Evolutionary conservation across 2,113 vertebrate species (phyloP), one percentile per base, ranked within the genome.

Genomic region (Hystrix brachyura): DNA sequence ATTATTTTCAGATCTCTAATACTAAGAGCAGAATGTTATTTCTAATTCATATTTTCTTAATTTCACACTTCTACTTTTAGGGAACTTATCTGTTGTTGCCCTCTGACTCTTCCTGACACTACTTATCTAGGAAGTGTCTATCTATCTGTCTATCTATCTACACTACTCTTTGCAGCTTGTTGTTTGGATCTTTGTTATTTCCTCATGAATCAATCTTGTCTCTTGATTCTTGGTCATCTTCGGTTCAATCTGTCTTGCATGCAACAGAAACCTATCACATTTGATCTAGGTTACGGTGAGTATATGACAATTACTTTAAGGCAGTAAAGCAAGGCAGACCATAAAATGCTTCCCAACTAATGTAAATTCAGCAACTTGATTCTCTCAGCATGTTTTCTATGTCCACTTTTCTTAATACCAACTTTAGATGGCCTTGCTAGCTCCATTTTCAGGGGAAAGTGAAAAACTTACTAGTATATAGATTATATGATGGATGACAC

Each of bases 401-500:
- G 78, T 62, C 48, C 59, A 81, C 34, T 90, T 97, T 92, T 87
- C 29, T 95, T 78, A 90, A 32, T 21, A 71, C 65, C 53, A 95
- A 96, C 72, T 94, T 94, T 65, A 93, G 82, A 74, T 92, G 72
- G 88, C 80, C n/a, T 76, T 90, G 9, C 74, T 48, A 92, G 34
- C 34, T 96, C 53, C 15, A 60, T 92, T 96, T 96, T 92, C 65
- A 57, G 38, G 53, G 76, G 55, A 91, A 96, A 94, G 71, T 88
- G 55, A 88, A 96, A 95, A 76, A 96, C 95, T 74, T 83, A 92
- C 38, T 80, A 90, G 84, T 71, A 48, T 81, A 94, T 92, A 96
- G 95, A 95, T 94, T 95, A 94, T 90, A 94, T 87, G 92, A 90
- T 18, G 76, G 76, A 84, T 38, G 92, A 62, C 53, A 71, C 34